A percentile compares a stretch with the other conserved stretches of the same genome.
phyloP scores from a whole-genome alignment of 2,888 invertebrate species.

The Sylvicola fuscatus region DNA sequence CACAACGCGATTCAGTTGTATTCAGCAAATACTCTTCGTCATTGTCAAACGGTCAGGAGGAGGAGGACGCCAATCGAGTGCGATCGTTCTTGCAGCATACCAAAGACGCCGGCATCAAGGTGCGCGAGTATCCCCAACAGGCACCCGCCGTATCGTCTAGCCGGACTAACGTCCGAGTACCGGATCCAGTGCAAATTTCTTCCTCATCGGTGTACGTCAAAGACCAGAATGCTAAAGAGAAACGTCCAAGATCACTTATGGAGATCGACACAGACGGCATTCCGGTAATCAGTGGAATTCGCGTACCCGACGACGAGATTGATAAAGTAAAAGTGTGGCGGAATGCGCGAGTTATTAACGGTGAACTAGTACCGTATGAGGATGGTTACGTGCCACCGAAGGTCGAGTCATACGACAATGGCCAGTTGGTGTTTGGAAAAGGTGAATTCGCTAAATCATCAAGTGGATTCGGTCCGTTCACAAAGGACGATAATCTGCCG shows the following conservation, averaged over 20 bases:
- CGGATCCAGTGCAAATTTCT: conserved; percentile 44
- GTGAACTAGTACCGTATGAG: conserved; percentile 55
- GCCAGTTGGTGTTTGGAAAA: conserved; percentile 8
- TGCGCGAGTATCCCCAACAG: conserved; percentile 27
- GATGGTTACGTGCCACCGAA: conserved; percentile 43
- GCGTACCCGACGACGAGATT: conserved; percentile 67
- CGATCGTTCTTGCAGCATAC: conserved; percentile 11
- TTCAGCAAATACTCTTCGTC: not conserved
- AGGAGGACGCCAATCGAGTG: conserved; percentile 8
- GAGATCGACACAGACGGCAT: conserved; percentile 49
- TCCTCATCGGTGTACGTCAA: conserved; percentile 42
- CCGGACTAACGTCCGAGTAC: conserved; percentile 30
- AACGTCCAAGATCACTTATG: conserved; percentile 41
- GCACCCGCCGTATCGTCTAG: conserved; percentile 29
- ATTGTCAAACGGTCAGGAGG: not conserved
- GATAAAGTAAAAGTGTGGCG: conserved; percentile 64
- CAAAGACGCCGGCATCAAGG: conserved; percentile 5
- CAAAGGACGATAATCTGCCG: conserved; percentile 32
- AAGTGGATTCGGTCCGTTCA: conserved; percentile 34
- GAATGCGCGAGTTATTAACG: conserved; percentile 73
- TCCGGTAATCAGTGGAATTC: conserved; percentile 60
- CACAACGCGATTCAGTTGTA: not conserved
- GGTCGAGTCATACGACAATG: conserved; percentile 9
- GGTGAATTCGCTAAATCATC: not conserved
- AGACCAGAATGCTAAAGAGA: conserved; percentile 25